Evolutionary conservation across 2,113 vertebrate genomes (phyloP).

Genomic region (Rhinoderma darwinii): DNA sequence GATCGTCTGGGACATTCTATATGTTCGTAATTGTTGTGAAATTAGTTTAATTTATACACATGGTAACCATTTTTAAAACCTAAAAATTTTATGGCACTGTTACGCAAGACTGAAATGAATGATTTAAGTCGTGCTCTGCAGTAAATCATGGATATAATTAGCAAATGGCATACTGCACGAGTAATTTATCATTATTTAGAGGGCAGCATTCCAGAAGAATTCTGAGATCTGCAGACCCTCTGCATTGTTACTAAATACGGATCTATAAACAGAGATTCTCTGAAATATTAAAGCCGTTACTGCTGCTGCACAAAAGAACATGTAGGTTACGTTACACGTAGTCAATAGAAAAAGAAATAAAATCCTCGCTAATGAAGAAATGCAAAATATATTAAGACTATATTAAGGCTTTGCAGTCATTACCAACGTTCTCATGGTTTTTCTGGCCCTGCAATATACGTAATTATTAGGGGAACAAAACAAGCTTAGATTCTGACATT

Average conservation of each 20-base stretch:
- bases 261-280: conserved; percentile 94
- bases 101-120: conserved; percentile 99
- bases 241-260: conserved; percentile 98
- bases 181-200: conserved; percentile 99
- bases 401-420: conserved; percentile 71
- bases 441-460: conserved; percentile 67
- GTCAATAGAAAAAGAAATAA: conserved; percentile 76
- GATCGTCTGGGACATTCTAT: conserved; percentile 80
- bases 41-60: conserved; percentile 98
- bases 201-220: conserved; percentile 99
- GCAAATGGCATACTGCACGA: conserved; percentile 99
- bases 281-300: conserved; percentile 91
- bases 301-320: conserved; percentile 71
- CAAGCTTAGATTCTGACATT: not conserved
- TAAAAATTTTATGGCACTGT: conserved; percentile 97
- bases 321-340: conserved; percentile 78
- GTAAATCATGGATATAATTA: conserved; percentile 99
- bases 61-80: conserved; percentile 98
- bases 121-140: conserved; percentile 99
- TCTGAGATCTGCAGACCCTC: conserved; percentile 96
- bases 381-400: conserved; percentile 73
- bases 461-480: not conserved
- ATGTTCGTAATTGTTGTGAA: conserved; percentile 86
- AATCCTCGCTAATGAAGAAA: conserved; percentile 73
- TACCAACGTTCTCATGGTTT: conserved; percentile 74